Percentiles rank a stretch among this genome's conserved stretches.
These are phyloP conservation scores for Nesogale talazaci DNA, from an alignment of 2,113 vertebrate species.

Conservation along the genomic window DNA sequence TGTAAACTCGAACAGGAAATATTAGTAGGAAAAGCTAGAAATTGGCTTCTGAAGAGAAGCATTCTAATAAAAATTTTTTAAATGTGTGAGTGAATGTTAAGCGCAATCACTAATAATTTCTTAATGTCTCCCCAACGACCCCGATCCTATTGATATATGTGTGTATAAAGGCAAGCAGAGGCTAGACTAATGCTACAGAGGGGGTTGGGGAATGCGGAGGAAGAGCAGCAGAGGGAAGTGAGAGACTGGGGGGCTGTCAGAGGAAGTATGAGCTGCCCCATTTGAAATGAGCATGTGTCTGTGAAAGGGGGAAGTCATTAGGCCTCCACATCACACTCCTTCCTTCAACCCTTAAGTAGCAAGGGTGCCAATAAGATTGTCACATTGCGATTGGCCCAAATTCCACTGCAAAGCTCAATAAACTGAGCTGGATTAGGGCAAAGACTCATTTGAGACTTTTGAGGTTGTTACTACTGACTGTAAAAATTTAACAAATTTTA, in stretches of 20 bases:
- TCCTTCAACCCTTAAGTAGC: neutral
- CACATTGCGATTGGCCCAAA: neutral
- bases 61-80: neutral
- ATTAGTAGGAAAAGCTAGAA: neutral
- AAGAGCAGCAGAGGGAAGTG: neutral
- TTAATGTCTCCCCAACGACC: neutral
- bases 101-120: neutral
- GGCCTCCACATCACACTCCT: neutral
- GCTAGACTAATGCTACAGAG: neutral
- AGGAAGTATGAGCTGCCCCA: neutral
- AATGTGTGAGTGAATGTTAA: neutral
- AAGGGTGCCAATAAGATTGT: neutral
- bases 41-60: neutral
- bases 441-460: too few species aligned
- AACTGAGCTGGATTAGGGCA: too few species aligned
- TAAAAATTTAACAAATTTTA: too few species aligned
- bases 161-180: neutral
- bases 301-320: neutral
- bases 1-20: slow-evolving; percentile 48
- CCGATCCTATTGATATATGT: neutral
- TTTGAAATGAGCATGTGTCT: neutral
- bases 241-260: neutral
- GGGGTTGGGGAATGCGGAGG: neutral
- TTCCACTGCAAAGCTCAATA: too few species aligned
- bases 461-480: too few species aligned